Evolutionary conservation across 2,113 vertebrate genomes (phyloP).

Genomic region (Campylorhamphus procurvoides): DNA sequence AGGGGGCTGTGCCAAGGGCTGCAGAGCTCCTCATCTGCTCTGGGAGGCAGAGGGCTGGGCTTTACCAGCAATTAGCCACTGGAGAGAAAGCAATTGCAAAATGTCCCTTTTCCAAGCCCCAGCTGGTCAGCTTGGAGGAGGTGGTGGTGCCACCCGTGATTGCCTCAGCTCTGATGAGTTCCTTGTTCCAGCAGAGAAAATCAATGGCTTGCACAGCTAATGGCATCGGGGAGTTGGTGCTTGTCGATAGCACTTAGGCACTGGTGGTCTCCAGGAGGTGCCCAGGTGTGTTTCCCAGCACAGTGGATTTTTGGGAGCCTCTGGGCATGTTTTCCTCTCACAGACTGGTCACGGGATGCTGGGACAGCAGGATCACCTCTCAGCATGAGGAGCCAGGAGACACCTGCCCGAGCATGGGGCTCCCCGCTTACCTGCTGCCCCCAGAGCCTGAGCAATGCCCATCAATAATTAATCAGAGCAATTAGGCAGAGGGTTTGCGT

Average conservation of each 20-base stretch:
- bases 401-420: background rate
- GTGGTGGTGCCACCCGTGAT: background rate
- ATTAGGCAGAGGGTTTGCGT: conserved; percentile 81
- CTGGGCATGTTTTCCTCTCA: rapidly evolving
- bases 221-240: conserved; percentile 6
- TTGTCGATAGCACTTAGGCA: conserved; percentile 24
- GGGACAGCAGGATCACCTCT: background rate
- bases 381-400: background rate
- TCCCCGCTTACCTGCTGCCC: conserved; percentile 37
- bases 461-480: conserved; percentile 85
- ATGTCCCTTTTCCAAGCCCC: background rate
- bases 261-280: background rate
- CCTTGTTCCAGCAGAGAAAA: conserved; percentile 37
- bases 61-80: background rate
- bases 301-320: background rate
- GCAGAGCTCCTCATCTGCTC: background rate
- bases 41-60: background rate
- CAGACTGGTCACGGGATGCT: rapidly evolving
- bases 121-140: background rate
- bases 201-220: background rate
- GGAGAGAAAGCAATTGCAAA: background rate
- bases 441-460: conserved; percentile 52
- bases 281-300: background rate
- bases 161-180: conserved; percentile 28
- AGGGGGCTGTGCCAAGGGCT: background rate